phyloP scores from a whole-genome alignment of 2,113 vertebrate species.

The Podocnemis expansa region DNA sequence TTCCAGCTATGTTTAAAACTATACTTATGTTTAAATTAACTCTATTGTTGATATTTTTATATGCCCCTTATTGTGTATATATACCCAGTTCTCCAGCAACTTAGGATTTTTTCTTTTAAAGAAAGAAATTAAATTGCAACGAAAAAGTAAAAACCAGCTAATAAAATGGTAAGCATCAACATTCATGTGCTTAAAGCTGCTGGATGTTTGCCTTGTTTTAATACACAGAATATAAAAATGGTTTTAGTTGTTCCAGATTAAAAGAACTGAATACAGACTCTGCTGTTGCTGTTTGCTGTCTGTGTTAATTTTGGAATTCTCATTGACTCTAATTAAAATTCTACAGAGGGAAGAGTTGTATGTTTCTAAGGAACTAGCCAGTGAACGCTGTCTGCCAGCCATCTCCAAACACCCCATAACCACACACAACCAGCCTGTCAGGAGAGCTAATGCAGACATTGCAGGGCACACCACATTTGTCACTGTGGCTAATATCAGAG shows the following conservation, averaged over 20 bases:
- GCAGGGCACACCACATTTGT: slow-evolving; percentile 76
- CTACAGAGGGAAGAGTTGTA: slow-evolving; percentile 63
- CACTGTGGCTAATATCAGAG: slow-evolving; percentile 76
- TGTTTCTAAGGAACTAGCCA: slow-evolving; percentile 63
- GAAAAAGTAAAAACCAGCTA: neutral
- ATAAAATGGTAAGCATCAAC: neutral
- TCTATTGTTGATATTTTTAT: fast-evolving
- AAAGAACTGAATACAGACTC: slow-evolving; percentile 30
- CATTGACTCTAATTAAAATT: slow-evolving; percentile 77
- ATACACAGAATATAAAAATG: neutral
- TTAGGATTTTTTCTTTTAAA: neutral
- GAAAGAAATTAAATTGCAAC: neutral
- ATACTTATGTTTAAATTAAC: neutral
- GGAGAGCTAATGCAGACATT: slow-evolving; percentile 72
- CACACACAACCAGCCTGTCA: slow-evolving; percentile 67
- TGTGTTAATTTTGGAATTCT: slow-evolving; percentile 64
- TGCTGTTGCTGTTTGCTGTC: slow-evolving; percentile 56
- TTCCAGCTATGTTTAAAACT: neutral
- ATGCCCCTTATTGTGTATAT: fast-evolving
- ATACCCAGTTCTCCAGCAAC: neutral
- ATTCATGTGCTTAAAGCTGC: neutral
- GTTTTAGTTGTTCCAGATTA: slow-evolving; percentile 40
- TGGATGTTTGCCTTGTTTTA: neutral
- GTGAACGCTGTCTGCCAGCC: slow-evolving; percentile 75
- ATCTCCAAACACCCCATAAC: slow-evolving; percentile 78